phyloP scores from a whole-genome alignment of 1,140 invertebrate genomes.

The Phenacoccus solenopsis region DNA sequence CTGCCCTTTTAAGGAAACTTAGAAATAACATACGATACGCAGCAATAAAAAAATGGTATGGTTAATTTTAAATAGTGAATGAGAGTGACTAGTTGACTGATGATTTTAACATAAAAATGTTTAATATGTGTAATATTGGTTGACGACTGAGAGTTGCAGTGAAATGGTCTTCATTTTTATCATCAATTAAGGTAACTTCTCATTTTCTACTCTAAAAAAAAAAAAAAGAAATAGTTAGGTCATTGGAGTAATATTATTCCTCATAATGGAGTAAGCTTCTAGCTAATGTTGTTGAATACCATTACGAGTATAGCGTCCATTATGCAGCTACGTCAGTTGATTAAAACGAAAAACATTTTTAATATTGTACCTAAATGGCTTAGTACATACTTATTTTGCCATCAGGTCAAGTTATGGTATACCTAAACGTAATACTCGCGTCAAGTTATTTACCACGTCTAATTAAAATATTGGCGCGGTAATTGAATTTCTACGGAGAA shows the following conservation, averaged over 20 bases:
- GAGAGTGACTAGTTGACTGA: conserved; percentile 14
- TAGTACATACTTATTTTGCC: neutral
- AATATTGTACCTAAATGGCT: neutral
- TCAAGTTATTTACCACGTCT: neutral
- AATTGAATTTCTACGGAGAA: neutral
- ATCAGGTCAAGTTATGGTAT: neutral
- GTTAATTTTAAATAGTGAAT: conserved; percentile 4
- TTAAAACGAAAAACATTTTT: neutral
- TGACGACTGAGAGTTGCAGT: neutral
- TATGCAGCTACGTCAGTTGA: neutral
- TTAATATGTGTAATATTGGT: neutral
- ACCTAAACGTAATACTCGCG: neutral
- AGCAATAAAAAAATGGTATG: conserved; percentile 6
- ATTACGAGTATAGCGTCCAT: too few species aligned
- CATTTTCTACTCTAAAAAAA: neutral
- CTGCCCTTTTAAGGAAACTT: neutral
- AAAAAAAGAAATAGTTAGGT: neutral
- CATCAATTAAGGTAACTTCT: neutral
- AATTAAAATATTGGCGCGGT: neutral
- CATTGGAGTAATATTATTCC: too few species aligned
- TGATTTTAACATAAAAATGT: conserved; percentile 10
- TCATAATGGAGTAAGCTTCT: too few species aligned
- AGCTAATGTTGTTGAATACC: neutral
- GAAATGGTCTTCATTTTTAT: neutral
- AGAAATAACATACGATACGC: neutral